Conservation (phyloP, 2,113 vertebrate genomes). For the Cepphus grylle region DNA sequence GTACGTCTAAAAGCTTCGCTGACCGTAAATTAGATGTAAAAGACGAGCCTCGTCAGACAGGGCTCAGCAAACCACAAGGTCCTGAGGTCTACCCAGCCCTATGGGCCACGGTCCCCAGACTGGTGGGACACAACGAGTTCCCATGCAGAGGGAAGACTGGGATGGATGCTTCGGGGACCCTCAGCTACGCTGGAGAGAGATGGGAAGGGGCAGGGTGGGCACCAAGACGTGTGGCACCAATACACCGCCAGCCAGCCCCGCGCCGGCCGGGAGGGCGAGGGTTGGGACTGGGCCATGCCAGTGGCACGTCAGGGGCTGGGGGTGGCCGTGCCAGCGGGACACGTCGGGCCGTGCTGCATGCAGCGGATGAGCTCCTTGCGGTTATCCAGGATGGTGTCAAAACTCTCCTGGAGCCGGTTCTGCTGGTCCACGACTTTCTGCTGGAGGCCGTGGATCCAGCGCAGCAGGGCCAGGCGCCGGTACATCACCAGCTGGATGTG, state of each 20-base stretch:
- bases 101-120: accelerated
- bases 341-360: slow-evolving; percentile 72
- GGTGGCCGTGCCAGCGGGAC: neutral
- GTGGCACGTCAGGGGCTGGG: slow-evolving; percentile 34
- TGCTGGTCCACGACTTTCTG: slow-evolving; percentile 88
- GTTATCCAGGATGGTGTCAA: slow-evolving; percentile 93
- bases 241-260: neutral
- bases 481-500: slow-evolving; percentile 96
- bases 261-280: accelerated
- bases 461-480: slow-evolving; percentile 90
- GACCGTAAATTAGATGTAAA: neutral
- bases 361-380: slow-evolving; percentile 91
- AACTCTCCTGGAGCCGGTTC: slow-evolving; percentile 92
- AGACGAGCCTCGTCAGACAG: neutral
- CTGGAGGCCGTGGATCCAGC: slow-evolving; percentile 92
- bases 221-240: neutral
- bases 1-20: neutral
- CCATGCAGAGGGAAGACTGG: neutral
- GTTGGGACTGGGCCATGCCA: neutral
- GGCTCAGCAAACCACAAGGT: neutral
- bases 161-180: accelerated
- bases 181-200: neutral
- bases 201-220: neutral
- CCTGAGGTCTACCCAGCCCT: neutral
- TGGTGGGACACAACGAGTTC: accelerated